These are phyloP conservation scores for Drosophila setosimentum DNA, from an alignment of 2,888 invertebrate species.

Conservation along the genomic window DNA sequence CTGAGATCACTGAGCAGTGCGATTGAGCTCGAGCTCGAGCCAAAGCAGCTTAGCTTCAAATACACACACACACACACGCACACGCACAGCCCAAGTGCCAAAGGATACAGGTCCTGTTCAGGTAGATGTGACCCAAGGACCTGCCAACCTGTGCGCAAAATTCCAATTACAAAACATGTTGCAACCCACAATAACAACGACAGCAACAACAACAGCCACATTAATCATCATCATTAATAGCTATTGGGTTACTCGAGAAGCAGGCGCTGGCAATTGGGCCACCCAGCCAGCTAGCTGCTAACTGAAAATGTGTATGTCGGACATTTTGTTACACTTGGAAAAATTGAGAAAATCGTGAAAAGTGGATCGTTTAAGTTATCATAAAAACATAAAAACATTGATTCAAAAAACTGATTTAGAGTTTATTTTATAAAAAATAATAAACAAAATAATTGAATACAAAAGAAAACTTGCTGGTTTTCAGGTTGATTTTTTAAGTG, in stretches of 20 bases:
- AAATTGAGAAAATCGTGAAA: background rate
- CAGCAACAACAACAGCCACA: conserved; percentile 52
- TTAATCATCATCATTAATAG: conserved; percentile 78
- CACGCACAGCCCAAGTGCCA: conserved; percentile 8
- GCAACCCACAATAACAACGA: conserved; percentile 60
- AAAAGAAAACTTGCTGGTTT: background rate
- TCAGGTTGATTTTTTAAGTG: conserved; percentile 5
- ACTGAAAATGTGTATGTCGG: conserved; percentile 12
- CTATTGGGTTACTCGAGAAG: conserved; percentile 63
- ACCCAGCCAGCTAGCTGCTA: conserved; percentile 48
- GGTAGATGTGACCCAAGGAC: conserved; percentile 48
- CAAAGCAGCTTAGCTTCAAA: conserved; percentile 78
- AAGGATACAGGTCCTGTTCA: conserved; percentile 42
- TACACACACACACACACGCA: conserved; percentile 8
- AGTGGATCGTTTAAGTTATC: background rate
- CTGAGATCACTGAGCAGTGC: conserved; percentile 41
- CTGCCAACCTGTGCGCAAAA: conserved; percentile 41
- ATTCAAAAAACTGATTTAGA: background rate
- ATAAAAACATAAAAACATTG: background rate
- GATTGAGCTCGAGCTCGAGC: conserved; percentile 74
- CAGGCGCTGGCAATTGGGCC: conserved; percentile 46
- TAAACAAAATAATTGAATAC: background rate
- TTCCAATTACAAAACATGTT: conserved; percentile 75
- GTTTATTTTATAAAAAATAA: background rate
- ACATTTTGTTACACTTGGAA: conserved; percentile 33